Evolutionary conservation across 2,113 vertebrate genomes (phyloP), one percentile per base, ranked within the genome.

Genomic region (Procapra przewalskii): DNA sequence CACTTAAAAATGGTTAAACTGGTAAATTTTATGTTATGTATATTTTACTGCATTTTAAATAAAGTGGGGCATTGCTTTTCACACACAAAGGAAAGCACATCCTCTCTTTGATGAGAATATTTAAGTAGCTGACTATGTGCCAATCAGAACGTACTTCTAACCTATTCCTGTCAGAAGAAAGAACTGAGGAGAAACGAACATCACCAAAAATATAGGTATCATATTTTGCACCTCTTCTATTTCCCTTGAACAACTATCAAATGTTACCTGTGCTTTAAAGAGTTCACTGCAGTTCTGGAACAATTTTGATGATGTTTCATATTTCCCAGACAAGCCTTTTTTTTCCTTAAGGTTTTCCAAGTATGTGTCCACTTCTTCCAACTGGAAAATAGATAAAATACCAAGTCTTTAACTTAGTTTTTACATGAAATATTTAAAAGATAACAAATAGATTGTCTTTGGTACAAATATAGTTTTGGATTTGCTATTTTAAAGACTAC

Each of bases 291-390:
- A 99, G 97, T 99, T 99, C 19, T 98, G 31, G 40, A 99, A 99
- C 97, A 97, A n/a, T 77, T 99, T 97, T 92, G 99, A 99, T 95
- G 98, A 92, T 0, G 98, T 99, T 83, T 99, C 99, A 62, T 99
- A 99, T 98, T 98, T 99, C 87, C 99, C 99, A 45, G 98, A 99
- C 99, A 99, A 99, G 94, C 98, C 99, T 0, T 98, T 99, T 98
- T 99, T 89, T 98, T 99, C 99, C 97, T 98, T 98, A 0, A 99
- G 99, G 92, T 98, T 96, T 10, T 99, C 99, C 95, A 99, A 99
- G 98, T 99, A 99, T 82, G 80, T 96, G 9, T 99, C 98, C 7
- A 99, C 99, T 92, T 99, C 99, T 93, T 98, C 99, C 98, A 99
- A 98, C 99, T 99, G 80, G 81, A 97, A 97, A 97, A 96, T 17